Base-by-base conservation (phyloP, 1,140 invertebrate genomes). In the Hestina assimilis region DNA sequence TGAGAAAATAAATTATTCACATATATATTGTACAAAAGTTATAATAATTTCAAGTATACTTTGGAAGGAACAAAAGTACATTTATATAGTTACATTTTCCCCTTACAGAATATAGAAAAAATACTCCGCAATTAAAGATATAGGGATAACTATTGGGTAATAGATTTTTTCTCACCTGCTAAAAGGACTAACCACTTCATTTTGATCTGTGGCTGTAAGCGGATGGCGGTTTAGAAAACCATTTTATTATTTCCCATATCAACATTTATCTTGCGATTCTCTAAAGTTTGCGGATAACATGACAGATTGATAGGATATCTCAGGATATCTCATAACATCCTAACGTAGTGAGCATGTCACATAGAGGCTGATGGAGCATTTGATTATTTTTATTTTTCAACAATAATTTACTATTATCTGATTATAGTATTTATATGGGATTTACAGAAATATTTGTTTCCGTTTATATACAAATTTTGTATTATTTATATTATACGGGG, bases 181-280 rank as follows among this genome's bases (percentile, higher is more conserved):
- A 81, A 46, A 14, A 81, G 43, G 20, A 79, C 28, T 23, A 81
- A 46, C 67, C 70, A 66, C 74, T 69, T 77, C 78, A 81, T 81
- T 15, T 59, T 48, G 62, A 24, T 17, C 4, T 26, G 29, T 28
- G 21, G 21, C 33, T 33, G 24, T 31, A n/a, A 15, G 7, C 3
- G 19, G 41, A 11, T 4, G 14, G n/a, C 7, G 19, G n/a, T 38
- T 14, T 41, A 21, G n/a, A 40, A 42, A 38, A 5, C 23, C 54
- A 47, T 63, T 63, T 66, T 70, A 70, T 61, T 61, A 66, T 54
- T 63, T 46, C 33, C 23, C 42, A 11, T 66, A 70, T 70, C 67
- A 24, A 23, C 12, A 40, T 52, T 62, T 63, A 61, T 59, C 28
- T 35, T 15, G 45, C 24, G n/a, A n/a, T 28, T 38, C 28, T 53